Evolutionary conservation across 2,888 invertebrate species (phyloP).

Genomic region (Latrodectus elegans): DNA sequence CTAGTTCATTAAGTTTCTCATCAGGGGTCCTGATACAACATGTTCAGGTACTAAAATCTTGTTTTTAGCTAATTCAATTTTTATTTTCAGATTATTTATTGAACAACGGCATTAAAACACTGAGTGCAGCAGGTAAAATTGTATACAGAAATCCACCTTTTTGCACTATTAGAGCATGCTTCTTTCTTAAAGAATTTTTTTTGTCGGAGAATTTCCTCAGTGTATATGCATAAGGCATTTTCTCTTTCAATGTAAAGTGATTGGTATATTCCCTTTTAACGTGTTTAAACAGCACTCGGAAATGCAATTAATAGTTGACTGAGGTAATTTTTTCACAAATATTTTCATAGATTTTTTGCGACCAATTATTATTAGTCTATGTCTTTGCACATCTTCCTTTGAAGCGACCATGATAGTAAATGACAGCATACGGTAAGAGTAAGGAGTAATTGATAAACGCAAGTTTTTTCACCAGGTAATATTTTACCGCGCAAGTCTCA

Average conservation of each 20-base stretch:
- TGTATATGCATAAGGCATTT: neutral
- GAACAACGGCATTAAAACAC: neutral
- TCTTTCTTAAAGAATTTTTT: neutral
- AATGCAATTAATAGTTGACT: neutral
- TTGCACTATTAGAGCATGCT: neutral
- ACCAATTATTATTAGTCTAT: neutral
- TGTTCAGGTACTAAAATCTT: neutral
- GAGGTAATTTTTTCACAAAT: neutral
- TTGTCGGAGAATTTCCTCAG: neutral
- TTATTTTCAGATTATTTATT: neutral
- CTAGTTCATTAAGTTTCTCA: neutral
- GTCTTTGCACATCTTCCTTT: neutral
- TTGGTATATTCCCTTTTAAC: neutral
- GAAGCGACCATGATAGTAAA: neutral
- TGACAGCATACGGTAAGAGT: neutral
- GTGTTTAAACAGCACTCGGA: slow-evolving; percentile 13
- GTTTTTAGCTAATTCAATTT: neutral
- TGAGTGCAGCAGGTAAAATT: neutral
- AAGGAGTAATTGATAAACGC: neutral
- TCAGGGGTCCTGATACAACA: neutral
- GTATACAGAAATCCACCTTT: slow-evolving; percentile 2
- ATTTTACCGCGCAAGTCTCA: neutral
- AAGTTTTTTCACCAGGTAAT: neutral
- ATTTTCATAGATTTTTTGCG: neutral
- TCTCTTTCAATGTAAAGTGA: neutral